Percentiles rank a stretch among this genome's conserved stretches.
phyloP scores from a whole-genome alignment of 2,888 invertebrate genomes.

The Melanchra persicariae region DNA sequence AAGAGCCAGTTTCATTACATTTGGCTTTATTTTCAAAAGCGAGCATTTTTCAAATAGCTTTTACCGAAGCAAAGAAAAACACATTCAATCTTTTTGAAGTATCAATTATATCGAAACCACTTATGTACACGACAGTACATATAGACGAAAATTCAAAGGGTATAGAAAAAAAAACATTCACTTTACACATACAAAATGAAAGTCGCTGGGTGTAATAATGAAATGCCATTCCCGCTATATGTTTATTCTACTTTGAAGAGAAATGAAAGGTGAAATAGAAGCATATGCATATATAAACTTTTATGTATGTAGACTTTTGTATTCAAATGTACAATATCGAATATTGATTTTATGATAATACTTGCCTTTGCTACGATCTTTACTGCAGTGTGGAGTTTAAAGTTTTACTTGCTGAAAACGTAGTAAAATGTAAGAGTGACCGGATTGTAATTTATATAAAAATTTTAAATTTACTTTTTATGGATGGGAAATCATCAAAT shows the following conservation, averaged over 20 bases:
- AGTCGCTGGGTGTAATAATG: constrained; percentile 67
- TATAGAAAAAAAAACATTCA: constrained; percentile 48
- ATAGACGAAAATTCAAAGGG: constrained; percentile 28
- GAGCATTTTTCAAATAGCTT: background rate
- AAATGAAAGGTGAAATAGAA: constrained; percentile 73
- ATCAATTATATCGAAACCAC: constrained; percentile 36
- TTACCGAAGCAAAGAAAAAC: background rate
- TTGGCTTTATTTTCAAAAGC: background rate
- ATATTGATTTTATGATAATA: constrained; percentile 79
- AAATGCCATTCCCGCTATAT: constrained; percentile 70
- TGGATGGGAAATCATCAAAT: too few species aligned
- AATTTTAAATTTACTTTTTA: too few species aligned
- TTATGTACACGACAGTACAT: constrained; percentile 9
- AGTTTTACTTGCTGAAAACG: background rate
- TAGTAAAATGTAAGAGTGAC: background rate
- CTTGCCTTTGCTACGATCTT: constrained; percentile 36
- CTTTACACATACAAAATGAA: constrained; percentile 58
- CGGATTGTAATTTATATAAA: too few species aligned
- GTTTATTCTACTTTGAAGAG: constrained; percentile 73
- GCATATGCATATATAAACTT: constrained; percentile 49
- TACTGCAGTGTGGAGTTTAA: constrained; percentile 22
- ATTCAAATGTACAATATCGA: constrained; percentile 74
- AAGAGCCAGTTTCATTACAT: background rate
- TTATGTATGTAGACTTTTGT: constrained; percentile 63
- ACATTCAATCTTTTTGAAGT: background rate